A percentile compares a stretch with the other conserved stretches of the same genome.
Conservation (phyloP, 2,113 vertebrate species). For the Gallinago jamesoni region DNA sequence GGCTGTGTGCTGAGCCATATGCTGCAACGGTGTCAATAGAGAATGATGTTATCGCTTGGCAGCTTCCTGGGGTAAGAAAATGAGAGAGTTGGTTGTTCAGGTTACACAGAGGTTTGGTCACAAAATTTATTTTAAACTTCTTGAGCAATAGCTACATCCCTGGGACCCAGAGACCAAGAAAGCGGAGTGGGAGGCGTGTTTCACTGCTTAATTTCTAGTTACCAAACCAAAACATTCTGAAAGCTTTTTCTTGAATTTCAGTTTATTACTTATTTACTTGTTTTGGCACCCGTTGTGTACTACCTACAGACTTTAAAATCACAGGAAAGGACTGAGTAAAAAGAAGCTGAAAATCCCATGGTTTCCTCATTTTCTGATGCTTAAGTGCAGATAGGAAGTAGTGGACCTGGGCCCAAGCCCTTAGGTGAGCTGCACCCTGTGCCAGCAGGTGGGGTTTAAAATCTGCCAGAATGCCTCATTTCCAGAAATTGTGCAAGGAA, state of each 20-base stretch:
- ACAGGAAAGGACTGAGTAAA: background rate
- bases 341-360: background rate
- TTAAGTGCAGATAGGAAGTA: background rate
- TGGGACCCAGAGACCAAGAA: background rate
- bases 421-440: background rate
- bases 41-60: background rate
- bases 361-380: background rate
- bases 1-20: background rate
- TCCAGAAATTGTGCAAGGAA: background rate
- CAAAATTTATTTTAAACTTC: background rate
- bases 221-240: background rate
- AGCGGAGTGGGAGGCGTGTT: background rate
- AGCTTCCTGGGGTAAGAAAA: too few species aligned
- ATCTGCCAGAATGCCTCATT: background rate
- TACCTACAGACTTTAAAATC: background rate
- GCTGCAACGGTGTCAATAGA: background rate
- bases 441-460: background rate
- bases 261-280: background rate
- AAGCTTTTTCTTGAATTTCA: background rate
- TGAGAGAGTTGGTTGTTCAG: background rate
- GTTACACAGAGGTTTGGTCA: background rate
- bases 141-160: background rate
- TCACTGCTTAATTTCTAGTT: background rate
- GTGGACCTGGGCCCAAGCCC: background rate
- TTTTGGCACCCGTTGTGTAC: background rate